Conservation (phyloP, 2,797 vertebrate genomes). For the Siniperca undulata region DNA sequence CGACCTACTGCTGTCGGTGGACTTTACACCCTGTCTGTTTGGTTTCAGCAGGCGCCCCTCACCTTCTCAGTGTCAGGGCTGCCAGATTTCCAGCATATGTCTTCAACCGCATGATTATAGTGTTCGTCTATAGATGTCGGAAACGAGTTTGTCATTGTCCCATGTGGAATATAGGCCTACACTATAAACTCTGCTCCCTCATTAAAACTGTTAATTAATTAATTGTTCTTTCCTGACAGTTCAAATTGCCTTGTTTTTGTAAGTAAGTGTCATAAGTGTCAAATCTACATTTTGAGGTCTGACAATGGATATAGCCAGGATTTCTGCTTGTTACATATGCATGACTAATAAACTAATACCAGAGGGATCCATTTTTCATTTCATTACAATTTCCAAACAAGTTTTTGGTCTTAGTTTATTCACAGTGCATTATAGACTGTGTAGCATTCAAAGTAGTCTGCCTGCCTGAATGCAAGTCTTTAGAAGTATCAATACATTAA, state of each 20-base stretch:
- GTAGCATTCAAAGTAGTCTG: background rate
- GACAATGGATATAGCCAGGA: background rate
- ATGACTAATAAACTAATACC: background rate
- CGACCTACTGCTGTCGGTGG: slow-evolving; percentile 18
- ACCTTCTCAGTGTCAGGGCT: background rate
- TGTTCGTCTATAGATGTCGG: too few relatives aligned
- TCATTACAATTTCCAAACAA: background rate
- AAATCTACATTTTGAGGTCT: background rate
- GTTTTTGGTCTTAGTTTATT: background rate
- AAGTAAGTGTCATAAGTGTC: background rate
- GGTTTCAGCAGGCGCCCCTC: background rate
- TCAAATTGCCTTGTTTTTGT: background rate
- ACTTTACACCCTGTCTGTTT: slow-evolving; percentile 55
- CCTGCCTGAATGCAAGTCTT: background rate
- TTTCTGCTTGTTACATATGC: background rate
- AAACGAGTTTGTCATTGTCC: background rate
- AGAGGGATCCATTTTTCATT: background rate
- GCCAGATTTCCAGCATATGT: background rate
- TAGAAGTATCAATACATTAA: background rate
- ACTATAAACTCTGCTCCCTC: background rate
- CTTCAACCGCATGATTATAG: background rate
- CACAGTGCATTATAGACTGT: background rate
- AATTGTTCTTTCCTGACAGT: background rate
- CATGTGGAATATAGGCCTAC: background rate
- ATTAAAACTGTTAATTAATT: background rate